Percentiles rank a stretch among this genome's conserved stretches.
phyloP scores from a whole-genome alignment of 2,797 vertebrate species.

The Alcedo quadribrachys region DNA sequence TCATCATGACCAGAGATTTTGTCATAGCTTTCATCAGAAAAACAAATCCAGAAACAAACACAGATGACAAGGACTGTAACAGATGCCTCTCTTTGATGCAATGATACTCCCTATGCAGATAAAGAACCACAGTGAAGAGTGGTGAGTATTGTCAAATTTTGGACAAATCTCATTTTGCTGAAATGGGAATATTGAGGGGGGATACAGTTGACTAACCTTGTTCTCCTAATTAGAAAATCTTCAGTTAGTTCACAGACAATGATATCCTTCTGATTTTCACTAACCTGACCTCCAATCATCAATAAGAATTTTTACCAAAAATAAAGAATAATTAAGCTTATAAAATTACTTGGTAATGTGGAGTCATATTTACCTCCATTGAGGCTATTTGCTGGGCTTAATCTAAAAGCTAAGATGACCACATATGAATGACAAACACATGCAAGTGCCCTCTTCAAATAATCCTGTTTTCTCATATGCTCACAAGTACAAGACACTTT shows the following conservation, averaged over 20 bases:
- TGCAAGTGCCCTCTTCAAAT: neutral
- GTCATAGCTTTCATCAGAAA: slow-evolving; percentile 24
- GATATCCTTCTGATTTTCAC: neutral
- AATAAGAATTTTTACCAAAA: neutral
- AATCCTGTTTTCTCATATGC: neutral
- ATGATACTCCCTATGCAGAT: neutral
- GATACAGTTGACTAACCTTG: neutral
- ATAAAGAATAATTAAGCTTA: neutral
- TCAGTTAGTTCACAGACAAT: neutral
- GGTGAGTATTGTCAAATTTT: neutral
- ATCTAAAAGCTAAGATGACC: slow-evolving; percentile 2
- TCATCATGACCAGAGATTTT: slow-evolving; percentile 33
- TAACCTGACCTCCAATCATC: neutral
- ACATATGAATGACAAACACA: neutral
- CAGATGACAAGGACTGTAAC: slow-evolving; percentile 22
- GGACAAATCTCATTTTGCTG: neutral
- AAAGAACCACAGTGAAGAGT: neutral
- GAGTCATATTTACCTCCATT: neutral
- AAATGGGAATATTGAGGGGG: slow-evolving; percentile 1
- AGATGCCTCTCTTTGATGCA: slow-evolving; percentile 20
- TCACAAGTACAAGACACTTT: neutral
- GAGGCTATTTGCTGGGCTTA: neutral
- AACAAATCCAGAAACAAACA: slow-evolving; percentile 45
- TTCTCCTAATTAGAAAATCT: slow-evolving; percentile 34
- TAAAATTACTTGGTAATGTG: neutral